phyloP scores from a whole-genome alignment of 2,888 invertebrate species.

The Candidula unifasciata region DNA sequence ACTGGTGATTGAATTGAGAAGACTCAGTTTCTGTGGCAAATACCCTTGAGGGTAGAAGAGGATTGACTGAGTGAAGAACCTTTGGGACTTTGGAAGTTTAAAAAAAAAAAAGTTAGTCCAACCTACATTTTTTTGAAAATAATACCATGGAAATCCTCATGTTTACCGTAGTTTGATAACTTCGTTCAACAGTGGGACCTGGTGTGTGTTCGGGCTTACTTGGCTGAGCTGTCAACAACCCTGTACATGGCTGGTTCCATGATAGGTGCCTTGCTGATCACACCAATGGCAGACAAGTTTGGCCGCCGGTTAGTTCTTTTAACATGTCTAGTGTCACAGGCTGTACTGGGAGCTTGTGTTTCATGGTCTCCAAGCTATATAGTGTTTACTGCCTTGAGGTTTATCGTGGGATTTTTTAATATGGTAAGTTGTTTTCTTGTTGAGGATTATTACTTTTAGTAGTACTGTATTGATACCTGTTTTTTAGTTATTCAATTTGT shows the following conservation, averaged over 20 bases:
- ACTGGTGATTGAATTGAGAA: too few species aligned
- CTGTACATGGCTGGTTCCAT: slow-evolving; percentile 70
- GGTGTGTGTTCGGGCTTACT: slow-evolving; percentile 66
- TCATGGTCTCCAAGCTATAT: slow-evolving; percentile 61
- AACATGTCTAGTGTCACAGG: slow-evolving; percentile 62
- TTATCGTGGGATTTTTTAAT: slow-evolving; percentile 68
- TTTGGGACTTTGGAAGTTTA: too few species aligned
- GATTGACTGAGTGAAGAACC: too few species aligned
- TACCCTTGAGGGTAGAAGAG: too few species aligned
- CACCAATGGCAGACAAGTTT: slow-evolving; percentile 67
- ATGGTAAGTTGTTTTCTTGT: slow-evolving; percentile 60
- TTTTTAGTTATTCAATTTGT: neutral
- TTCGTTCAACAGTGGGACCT: slow-evolving; percentile 68
- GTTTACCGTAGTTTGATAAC: neutral
- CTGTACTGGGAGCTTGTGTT: slow-evolving; percentile 61
- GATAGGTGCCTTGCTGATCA: slow-evolving; percentile 65
- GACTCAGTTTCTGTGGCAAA: too few species aligned
- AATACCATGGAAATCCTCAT: too few species aligned
- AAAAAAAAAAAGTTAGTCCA: too few species aligned
- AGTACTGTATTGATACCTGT: neutral
- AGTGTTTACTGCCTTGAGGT: slow-evolving; percentile 64
- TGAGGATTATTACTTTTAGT: neutral
- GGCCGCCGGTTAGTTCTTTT: slow-evolving; percentile 67
- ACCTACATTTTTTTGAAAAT: too few species aligned
- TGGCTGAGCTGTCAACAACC: slow-evolving; percentile 68